These are phyloP conservation scores for Lacanobia wlatinum DNA, from an alignment of 2,888 invertebrate genomes.

Conservation along the genomic window DNA sequence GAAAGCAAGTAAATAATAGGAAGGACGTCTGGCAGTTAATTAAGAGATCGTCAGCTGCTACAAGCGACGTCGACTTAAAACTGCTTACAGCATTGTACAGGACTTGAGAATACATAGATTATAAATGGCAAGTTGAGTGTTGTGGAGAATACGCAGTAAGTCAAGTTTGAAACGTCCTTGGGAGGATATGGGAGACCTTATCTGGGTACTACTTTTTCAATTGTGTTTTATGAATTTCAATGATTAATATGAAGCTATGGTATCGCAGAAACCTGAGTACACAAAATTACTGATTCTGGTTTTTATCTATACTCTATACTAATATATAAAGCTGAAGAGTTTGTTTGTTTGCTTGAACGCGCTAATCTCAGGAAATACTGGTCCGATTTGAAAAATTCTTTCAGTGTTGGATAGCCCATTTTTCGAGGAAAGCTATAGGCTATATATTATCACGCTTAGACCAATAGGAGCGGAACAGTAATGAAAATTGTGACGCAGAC, in stretches of 20 bases:
- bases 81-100: constrained; percentile 54
- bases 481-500: no score
- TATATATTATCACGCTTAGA: no score
- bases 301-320: no score
- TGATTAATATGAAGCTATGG: not conserved
- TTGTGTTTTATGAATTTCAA: not conserved
- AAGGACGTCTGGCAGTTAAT: constrained; percentile 45
- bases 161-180: not conserved
- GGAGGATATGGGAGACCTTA: not conserved
- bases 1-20: constrained; percentile 7
- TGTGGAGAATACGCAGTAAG: constrained; percentile 6
- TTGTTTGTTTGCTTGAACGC: no score
- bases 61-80: constrained; percentile 46
- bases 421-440: no score
- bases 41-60: constrained; percentile 48
- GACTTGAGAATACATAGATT: constrained; percentile 39
- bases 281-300: not conserved
- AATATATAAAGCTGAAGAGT: no score
- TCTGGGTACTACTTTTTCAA: not conserved
- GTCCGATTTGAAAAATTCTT: no score
- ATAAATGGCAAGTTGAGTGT: not conserved
- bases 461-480: no score
- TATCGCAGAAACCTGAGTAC: not conserved
- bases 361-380: no score
- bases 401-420: no score